phyloP scores from a whole-genome alignment of 2,888 invertebrate genomes.

The Lithophane semibrunnea region DNA sequence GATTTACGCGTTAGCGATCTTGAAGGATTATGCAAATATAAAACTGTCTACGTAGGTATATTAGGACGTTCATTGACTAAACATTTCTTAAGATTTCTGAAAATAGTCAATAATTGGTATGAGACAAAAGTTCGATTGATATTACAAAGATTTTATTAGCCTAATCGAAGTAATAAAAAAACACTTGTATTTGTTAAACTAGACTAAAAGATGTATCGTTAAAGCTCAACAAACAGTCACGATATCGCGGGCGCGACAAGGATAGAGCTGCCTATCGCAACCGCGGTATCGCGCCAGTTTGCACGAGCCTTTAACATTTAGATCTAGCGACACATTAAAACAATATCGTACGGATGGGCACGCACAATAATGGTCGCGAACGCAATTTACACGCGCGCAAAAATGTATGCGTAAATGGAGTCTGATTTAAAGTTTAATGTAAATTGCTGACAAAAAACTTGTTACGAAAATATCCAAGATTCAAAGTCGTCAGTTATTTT shows the following conservation, averaged over 20 bases:
- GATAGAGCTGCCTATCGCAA: no score
- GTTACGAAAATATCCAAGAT: conserved; percentile 71
- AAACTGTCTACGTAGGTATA: background rate
- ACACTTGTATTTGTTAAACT: background rate
- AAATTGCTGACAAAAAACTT: conserved; percentile 64
- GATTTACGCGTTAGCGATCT: conserved; percentile 22
- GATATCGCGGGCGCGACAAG: no score
- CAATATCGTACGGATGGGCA: background rate
- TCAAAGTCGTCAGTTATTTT: conserved; percentile 67
- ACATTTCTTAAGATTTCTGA: no score
- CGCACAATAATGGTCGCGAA: conserved; percentile 1
- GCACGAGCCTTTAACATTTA: no score
- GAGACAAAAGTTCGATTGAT: background rate
- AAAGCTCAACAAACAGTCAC: no score
- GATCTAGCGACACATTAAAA: background rate
- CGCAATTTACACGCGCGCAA: background rate
- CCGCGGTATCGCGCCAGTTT: no score
- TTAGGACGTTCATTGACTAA: background rate
- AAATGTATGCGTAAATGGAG: conserved; percentile 26
- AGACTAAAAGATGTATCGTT: background rate
- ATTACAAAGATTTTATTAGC: background rate
- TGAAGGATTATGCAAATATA: background rate
- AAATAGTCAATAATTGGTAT: background rate
- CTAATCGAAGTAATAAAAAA: background rate
- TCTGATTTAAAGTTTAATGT: conserved; percentile 27